These are phyloP conservation scores for Trinectes maculatus DNA, from an alignment of 2,113 vertebrate genomes.

Conservation along the genomic window DNA sequence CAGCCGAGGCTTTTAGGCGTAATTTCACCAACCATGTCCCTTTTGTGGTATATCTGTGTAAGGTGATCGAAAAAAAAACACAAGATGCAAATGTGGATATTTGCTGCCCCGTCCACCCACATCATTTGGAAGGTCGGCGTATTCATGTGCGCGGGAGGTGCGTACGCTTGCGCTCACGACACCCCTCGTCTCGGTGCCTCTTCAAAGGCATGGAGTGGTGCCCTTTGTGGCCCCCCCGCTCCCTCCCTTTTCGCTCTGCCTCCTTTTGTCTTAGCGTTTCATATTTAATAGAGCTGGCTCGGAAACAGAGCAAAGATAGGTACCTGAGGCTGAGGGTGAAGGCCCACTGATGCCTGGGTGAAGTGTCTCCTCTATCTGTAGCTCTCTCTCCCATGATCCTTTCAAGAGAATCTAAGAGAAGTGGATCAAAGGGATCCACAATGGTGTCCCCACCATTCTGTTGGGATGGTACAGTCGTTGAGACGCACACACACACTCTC, in stretches of 20 bases:
- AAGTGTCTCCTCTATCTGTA: constrained; percentile 72
- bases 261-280: constrained; percentile 85
- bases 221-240: constrained; percentile 71
- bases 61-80: constrained; percentile 60
- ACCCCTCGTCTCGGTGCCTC: constrained; percentile 72
- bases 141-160: constrained; percentile 44
- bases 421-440: constrained; percentile 80
- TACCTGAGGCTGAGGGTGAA: constrained; percentile 77
- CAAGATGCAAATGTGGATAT: constrained; percentile 72
- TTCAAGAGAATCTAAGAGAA: constrained; percentile 79
- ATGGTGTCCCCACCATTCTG: constrained; percentile 75
- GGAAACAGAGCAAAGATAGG: constrained; percentile 73
- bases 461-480: constrained; percentile 60
- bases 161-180: constrained; percentile 63
- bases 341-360: constrained; percentile 76
- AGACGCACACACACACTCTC: constrained; percentile 18
- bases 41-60: constrained; percentile 64
- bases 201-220: constrained; percentile 84
- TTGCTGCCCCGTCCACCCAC: constrained; percentile 62
- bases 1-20: constrained; percentile 64
- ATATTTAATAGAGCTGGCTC: constrained; percentile 83
- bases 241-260: constrained; percentile 69
- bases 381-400: constrained; percentile 64
- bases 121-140: constrained; percentile 49
- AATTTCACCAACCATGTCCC: constrained; percentile 55